These are phyloP conservation scores for Sturnira hondurensis DNA, from an alignment of 2,113 vertebrate species.

Conservation along the genomic window DNA sequence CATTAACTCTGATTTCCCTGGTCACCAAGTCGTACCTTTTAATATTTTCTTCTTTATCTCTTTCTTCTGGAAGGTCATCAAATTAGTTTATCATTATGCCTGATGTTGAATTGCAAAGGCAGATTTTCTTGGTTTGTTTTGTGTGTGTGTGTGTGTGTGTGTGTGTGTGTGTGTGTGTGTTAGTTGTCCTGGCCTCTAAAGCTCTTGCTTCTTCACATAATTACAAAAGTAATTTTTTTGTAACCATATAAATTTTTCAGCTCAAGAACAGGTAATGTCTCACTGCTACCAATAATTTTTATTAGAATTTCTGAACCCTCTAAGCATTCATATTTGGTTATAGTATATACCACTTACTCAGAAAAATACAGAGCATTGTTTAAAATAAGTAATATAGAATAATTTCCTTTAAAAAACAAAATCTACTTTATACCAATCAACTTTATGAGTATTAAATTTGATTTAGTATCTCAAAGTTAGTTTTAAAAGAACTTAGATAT, in stretches of 20 bases:
- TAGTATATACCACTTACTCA: neutral
- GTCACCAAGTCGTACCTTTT: neutral
- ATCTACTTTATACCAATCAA: neutral
- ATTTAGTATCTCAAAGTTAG: neutral
- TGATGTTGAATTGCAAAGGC: neutral
- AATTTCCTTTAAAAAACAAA: neutral
- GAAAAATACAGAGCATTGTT: neutral
- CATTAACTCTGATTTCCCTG: neutral
- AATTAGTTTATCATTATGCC: neutral
- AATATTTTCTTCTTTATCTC: neutral
- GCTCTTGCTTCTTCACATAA: neutral
- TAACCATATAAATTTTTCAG: neutral
- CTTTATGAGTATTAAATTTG: neutral
- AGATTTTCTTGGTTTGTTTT: neutral
- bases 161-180: neutral
- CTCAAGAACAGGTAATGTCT: neutral
- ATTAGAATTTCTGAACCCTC: neutral
- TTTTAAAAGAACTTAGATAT: neutral
- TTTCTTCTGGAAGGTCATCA: neutral
- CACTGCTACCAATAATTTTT: neutral
- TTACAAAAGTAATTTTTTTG: neutral
- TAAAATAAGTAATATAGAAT: neutral
- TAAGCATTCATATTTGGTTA: neutral
- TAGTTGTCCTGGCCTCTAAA: neutral
- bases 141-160: neutral